Percentiles rank a stretch among this genome's conserved stretches.
Conservation (phyloP, 2,888 invertebrate genomes). For the Cephus nigrinus region DNA sequence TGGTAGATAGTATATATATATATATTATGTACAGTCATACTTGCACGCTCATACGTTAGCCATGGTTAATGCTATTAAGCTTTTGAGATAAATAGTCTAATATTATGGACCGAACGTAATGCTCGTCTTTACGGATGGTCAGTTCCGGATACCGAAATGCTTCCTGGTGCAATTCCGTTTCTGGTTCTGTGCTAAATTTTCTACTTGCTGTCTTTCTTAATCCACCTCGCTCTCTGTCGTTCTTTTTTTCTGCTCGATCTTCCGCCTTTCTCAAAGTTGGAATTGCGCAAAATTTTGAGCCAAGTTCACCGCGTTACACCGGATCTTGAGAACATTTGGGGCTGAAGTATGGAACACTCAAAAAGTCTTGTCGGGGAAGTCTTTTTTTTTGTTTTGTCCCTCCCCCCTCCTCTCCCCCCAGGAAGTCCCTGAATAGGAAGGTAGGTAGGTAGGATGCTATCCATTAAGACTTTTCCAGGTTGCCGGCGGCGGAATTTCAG, state of each 20-base stretch:
- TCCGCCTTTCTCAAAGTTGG: slow-evolving; percentile 14
- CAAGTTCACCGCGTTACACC: too few species aligned
- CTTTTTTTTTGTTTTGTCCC: background rate
- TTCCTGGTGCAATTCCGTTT: too few species aligned
- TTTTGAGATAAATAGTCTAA: slow-evolving; percentile 25
- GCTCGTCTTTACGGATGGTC: too few species aligned
- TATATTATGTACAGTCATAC: too few species aligned
- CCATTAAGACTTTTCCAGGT: slow-evolving; percentile 60
- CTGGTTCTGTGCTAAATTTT: too few species aligned
- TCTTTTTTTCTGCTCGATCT: background rate
- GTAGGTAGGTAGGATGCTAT: slow-evolving; percentile 36
- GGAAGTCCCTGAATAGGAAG: too few species aligned
- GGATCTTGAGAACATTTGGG: too few species aligned
- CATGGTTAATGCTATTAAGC: slow-evolving; percentile 24
- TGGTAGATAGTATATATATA: too few species aligned
- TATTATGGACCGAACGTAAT: too few species aligned
- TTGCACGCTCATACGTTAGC: slow-evolving; percentile 3
- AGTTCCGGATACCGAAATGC: too few species aligned
- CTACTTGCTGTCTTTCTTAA: background rate
- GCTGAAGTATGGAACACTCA: background rate
- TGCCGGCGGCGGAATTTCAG: slow-evolving; percentile 53
- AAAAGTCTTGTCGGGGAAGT: background rate
- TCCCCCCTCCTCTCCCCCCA: background rate
- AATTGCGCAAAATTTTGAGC: background rate
- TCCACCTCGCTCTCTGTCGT: background rate